These are phyloP conservation scores for Hydractinia symbiolongicarpus DNA, from an alignment of 30 jellyfish, hydroid and myxozoan species.

Conservation along the genomic window DNA sequence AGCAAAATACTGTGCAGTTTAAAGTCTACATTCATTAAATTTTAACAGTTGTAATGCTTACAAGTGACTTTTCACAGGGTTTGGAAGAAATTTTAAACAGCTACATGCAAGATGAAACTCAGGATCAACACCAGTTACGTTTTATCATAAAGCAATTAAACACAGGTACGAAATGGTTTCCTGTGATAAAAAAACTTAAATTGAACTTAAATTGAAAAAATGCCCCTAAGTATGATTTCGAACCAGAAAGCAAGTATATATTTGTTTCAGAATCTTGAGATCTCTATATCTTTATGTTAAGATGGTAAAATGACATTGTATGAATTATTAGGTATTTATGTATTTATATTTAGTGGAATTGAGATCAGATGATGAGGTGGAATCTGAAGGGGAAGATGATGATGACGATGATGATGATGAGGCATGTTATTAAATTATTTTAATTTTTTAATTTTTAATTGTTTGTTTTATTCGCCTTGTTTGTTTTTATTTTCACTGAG, in stretches of 20 bases:
- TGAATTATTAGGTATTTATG: no score
- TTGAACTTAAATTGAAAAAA: no score
- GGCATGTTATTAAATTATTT: not conserved
- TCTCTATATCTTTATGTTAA: no score
- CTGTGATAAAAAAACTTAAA: no score
- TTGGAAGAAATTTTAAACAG: constrained; percentile 70
- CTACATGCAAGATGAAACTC: constrained; percentile 42
- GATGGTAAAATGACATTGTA: no score
- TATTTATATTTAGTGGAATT: not conserved
- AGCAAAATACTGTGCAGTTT: no score
- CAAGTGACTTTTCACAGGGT: constrained; percentile 41
- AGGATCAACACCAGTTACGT: constrained; percentile 69
- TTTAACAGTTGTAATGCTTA: no score
- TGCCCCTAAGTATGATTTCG: no score
- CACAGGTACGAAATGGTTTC: not conserved
- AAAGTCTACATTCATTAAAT: no score
- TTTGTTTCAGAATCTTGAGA: no score
- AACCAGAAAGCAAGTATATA: no score
- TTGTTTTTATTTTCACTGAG: no score
- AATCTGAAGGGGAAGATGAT: constrained; percentile 86
- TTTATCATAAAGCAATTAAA: constrained; percentile 76
- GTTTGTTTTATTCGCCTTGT: not conserved
- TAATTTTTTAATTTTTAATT: not conserved
- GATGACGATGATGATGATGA: constrained; percentile 90
- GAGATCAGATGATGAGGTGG: constrained; percentile 55